Evolutionary conservation across 2,888 invertebrate genomes (phyloP), one percentile per base, ranked within the genome.

Genomic region (Luperina nickerlii): DNA sequence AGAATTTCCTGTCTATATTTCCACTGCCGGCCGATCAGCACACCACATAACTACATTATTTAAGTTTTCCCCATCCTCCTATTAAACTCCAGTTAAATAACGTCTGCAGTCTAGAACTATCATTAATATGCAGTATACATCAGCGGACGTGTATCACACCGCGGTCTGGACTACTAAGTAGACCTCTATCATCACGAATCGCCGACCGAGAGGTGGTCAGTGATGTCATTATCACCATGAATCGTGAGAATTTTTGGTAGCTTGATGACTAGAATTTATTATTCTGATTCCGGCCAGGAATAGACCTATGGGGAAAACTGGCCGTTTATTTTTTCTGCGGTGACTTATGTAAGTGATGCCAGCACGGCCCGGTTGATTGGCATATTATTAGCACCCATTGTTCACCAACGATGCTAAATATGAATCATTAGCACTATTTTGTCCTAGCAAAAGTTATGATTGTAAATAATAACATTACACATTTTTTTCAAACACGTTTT

Each of bases 41-140:
- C 48, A 51, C 32, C 32, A 54, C 20, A 24, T 32, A 8, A 11
- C 24, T n/a, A 70, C n/a, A 32, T 11, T 18, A 32, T 15, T 57
- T 18, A 18, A 67, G 0, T 2, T 57, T 8, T 24, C 60, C 62
- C 6, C 48, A 38, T 66, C n/a, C 32, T 54, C 27, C 15, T 9
- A 68, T 69, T 63, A 66, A 51, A 60, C 20, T 48, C 45, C 18
- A 66, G 72, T 73, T 57, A 66, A 60, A 62, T 74, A 66, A 32
- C 51, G 24, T 32, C 20, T 27, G 24, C 3, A 60, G 57, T 57
- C 57, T 76, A 87, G 45, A 32, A 74, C 63, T 38, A 54, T 0
- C 48, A 86, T 86, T 78, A 77, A 71, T 45, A 86, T 87, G 67
- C 85, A 76, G 27, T 45, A 27, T 9, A 73, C 72, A 48, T 42